Percentiles rank a stretch among this genome's conserved stretches.
Conservation (phyloP, 1,140 invertebrate species). For the Cydia strobilella region DNA sequence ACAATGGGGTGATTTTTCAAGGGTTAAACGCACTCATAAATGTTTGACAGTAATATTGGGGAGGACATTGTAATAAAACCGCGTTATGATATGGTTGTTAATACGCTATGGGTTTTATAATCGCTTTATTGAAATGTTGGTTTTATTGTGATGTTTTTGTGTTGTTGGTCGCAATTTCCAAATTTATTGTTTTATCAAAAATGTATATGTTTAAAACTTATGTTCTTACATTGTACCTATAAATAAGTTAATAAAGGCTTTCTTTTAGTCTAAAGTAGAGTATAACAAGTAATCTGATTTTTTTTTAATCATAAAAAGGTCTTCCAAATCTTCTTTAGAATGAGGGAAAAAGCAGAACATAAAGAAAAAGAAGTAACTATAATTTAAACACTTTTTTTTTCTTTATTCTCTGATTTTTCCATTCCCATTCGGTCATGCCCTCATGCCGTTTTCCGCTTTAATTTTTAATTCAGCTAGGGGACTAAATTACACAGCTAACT, state of each 20-base stretch:
- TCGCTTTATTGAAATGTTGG: conserved; percentile 17
- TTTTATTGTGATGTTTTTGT: conserved; percentile 3
- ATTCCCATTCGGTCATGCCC: too few species aligned
- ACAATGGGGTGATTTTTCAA: conserved; percentile 55
- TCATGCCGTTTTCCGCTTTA: neutral
- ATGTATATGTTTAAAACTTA: neutral
- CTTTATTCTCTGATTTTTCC: too few species aligned
- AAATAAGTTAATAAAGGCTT: too few species aligned
- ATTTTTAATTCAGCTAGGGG: neutral
- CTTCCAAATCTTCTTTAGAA: too few species aligned
- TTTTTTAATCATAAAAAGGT: too few species aligned
- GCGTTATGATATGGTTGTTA: conserved; percentile 16
- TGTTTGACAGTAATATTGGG: conserved; percentile 21
- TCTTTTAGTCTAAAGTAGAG: too few species aligned
- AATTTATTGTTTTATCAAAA: neutral
- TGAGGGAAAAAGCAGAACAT: too few species aligned
- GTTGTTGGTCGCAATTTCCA: conserved; percentile 8
- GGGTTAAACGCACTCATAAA: conserved; percentile 27
- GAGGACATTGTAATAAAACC: conserved; percentile 24
- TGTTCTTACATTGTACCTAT: too few species aligned
- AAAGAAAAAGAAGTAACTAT: too few species aligned
- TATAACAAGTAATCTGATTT: too few species aligned
- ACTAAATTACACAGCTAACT: neutral
- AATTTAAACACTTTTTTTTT: too few species aligned
- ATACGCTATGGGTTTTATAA: conserved; percentile 25